Conservation (phyloP, 2,113 vertebrate species). For the Phoxinus phoxinus region DNA sequence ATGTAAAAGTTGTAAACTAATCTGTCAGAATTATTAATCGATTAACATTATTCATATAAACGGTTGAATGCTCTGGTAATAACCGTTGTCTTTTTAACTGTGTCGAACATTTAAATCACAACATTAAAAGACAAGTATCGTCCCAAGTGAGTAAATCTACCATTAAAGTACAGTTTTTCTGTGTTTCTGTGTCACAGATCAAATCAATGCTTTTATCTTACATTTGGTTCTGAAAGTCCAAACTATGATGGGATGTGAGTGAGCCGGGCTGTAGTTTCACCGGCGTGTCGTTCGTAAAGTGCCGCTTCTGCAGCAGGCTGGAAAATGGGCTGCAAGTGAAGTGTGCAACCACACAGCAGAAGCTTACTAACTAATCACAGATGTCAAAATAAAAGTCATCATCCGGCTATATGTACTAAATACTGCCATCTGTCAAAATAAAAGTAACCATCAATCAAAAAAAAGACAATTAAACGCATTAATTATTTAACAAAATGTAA, state of each 20-base stretch:
- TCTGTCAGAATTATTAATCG: neutral
- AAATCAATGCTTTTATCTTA: slow-evolving; percentile 8
- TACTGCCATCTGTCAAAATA: neutral
- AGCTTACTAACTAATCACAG: slow-evolving; percentile 1
- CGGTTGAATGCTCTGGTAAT: neutral
- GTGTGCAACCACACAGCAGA: neutral
- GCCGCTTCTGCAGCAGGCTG: slow-evolving; percentile 14
- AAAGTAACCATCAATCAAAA: neutral
- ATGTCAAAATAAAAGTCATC: slow-evolving; percentile 26
- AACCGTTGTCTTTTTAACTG: neutral
- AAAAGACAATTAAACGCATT: neutral
- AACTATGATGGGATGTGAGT: neutral
- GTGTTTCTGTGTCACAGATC: neutral
- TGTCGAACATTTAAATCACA: neutral
- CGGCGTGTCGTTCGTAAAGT: slow-evolving; percentile 15
- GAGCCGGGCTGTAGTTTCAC: neutral
- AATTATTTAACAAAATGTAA: neutral
- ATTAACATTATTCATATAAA: neutral
- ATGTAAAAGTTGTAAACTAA: neutral
- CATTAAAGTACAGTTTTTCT: neutral
- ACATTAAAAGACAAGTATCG: neutral
- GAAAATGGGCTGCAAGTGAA: too few relatives aligned
- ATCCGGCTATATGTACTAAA: neutral
- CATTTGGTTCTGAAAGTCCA: slow-evolving; percentile 29
- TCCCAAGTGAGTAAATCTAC: neutral